These are phyloP conservation scores for Anguilla pacifica DNA, from an alignment of 2,797 vertebrate genomes.

Conservation along the genomic window DNA sequence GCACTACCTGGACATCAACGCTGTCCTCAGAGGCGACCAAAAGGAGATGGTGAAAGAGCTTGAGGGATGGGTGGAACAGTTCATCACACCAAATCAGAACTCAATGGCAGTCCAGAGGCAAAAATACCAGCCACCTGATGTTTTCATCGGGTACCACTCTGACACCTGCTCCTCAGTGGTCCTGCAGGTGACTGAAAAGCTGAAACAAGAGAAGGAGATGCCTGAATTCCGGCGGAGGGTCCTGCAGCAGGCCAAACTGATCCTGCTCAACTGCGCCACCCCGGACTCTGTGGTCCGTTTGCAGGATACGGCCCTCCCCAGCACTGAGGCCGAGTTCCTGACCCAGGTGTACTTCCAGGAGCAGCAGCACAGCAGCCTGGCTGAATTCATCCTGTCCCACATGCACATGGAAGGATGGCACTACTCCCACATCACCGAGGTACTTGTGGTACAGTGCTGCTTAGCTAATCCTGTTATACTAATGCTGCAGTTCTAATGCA, in stretches of 20 bases:
- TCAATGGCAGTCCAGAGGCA: slow-evolving; percentile 34
- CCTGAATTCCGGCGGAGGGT: slow-evolving; percentile 55
- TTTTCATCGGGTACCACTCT: slow-evolving; percentile 90
- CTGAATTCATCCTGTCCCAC: slow-evolving; percentile 78
- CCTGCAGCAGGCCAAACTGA: slow-evolving; percentile 69
- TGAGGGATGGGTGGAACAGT: slow-evolving; percentile 62
- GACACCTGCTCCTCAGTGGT: slow-evolving; percentile 88
- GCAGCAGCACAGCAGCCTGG: slow-evolving; percentile 82
- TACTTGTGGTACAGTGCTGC: slow-evolving; percentile 48
- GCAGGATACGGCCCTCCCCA: slow-evolving; percentile 61
- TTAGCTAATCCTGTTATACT: not conserved
- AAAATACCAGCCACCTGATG: slow-evolving; percentile 76
- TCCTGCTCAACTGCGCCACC: slow-evolving; percentile 86
- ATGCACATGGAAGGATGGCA: slow-evolving; percentile 19
- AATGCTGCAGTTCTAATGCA: not conserved
- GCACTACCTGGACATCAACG: slow-evolving; percentile 74
- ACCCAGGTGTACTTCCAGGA: slow-evolving; percentile 73
- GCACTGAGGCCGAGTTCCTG: slow-evolving; percentile 62
- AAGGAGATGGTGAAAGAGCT: slow-evolving; percentile 61
- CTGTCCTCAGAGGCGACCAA: slow-evolving; percentile 68
- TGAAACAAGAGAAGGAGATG: slow-evolving; percentile 39
- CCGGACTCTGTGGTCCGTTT: slow-evolving; percentile 88
- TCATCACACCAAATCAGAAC: slow-evolving; percentile 36
- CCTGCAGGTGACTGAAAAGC: slow-evolving; percentile 77
- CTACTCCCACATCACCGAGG: slow-evolving; percentile 81